A percentile compares a stretch with the other conserved stretches of the same genome.
Conservation (phyloP, 2,113 vertebrate species). For the Narcine bancroftii region DNA sequence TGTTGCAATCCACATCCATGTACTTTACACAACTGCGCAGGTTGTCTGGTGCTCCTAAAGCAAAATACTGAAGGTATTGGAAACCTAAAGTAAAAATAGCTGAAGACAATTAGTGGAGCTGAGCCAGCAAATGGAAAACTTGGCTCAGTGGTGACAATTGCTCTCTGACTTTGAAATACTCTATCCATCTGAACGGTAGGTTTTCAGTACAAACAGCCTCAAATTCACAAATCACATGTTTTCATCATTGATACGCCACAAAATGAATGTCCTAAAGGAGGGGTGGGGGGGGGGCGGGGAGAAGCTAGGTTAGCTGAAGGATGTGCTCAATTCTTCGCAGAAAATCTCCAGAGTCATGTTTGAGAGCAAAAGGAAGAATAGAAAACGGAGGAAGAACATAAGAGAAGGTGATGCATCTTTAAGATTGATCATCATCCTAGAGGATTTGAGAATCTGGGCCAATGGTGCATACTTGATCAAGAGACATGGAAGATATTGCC, state of each 20-base stretch:
- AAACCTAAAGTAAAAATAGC: too few species aligned
- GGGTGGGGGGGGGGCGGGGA: too few species aligned
- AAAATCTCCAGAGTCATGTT: not conserved
- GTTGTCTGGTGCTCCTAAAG: not conserved
- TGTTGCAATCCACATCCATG: not conserved
- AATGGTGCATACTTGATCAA: not conserved
- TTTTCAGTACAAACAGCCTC: not conserved
- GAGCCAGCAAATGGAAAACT: too few species aligned
- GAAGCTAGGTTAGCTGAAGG: not conserved
- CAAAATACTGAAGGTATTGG: too few species aligned
- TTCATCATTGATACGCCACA: not conserved
- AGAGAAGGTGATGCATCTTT: not conserved
- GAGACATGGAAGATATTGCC: not conserved
- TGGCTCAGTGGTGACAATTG: not conserved
- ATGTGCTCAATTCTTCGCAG: not conserved
- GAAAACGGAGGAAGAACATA: not conserved
- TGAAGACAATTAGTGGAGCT: too few species aligned
- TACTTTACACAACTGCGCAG: not conserved
- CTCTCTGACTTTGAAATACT: not conserved
- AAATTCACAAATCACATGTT: not conserved
- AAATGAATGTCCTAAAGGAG: not conserved
- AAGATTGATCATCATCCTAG: not conserved
- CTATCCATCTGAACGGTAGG: not conserved
- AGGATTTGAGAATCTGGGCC: not conserved
- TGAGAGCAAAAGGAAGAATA: not conserved